Evolutionary conservation across 64 coral and sea anemone species (phyloP).

Genomic region (Dendronephthya gigantea): DNA sequence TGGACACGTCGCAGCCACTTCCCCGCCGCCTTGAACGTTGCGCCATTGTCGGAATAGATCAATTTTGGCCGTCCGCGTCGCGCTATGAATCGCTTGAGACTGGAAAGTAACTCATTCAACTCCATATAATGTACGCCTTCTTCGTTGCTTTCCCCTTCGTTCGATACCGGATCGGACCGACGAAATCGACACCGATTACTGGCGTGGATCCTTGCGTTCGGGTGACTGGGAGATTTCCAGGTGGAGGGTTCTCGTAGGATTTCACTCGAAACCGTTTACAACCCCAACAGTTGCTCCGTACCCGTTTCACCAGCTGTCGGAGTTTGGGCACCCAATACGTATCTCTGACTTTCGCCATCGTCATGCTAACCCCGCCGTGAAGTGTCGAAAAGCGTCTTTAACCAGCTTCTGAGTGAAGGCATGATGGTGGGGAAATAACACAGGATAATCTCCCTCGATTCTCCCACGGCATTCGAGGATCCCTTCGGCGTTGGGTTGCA

Average conservation of each 20-base stretch:
- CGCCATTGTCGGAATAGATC: background rate
- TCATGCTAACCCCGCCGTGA: slow-evolving; percentile 27
- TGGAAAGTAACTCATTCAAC: background rate
- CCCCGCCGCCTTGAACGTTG: slow-evolving; percentile 2
- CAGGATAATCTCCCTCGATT: slow-evolving; percentile 23
- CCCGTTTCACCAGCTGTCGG: background rate
- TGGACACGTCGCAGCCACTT: background rate
- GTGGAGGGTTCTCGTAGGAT: background rate
- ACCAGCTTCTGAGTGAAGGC: background rate
- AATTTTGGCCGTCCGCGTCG: background rate
- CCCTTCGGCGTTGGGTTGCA: slow-evolving; percentile 15
- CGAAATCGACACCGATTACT: background rate
- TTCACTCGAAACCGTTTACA: background rate
- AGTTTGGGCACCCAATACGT: slow-evolving; percentile 1
- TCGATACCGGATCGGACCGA: background rate
- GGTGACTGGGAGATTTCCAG: background rate
- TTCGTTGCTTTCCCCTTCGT: background rate
- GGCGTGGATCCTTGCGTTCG: slow-evolving; percentile 15
- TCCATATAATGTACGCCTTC: background rate
- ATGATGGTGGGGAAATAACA: background rate
- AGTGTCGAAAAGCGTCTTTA: slow-evolving; percentile 15
- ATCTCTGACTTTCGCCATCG: slow-evolving; percentile 27
- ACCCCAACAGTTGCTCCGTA: background rate
- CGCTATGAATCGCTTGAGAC: slow-evolving; percentile 12
- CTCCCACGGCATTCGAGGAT: slow-evolving; percentile 9